Percentiles rank a stretch among this genome's conserved stretches.
phyloP scores from a whole-genome alignment of 1,140 invertebrate species.

The Agraylea sexmaculata region DNA sequence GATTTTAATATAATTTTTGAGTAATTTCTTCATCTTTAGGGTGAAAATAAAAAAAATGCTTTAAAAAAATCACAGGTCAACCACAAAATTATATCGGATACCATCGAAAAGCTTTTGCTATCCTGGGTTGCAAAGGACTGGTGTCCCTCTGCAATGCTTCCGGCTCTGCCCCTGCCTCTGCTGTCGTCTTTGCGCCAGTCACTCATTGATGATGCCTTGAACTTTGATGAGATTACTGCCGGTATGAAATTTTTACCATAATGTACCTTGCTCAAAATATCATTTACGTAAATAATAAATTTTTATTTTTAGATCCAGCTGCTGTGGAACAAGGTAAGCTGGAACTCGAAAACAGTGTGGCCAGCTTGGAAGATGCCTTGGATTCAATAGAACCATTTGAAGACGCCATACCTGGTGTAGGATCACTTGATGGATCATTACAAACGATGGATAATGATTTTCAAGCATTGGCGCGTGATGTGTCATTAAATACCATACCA shows the following conservation, averaged over 20 bases:
- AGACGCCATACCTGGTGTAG: constrained; percentile 1
- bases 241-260: constrained; percentile 10
- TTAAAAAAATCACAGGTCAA: constrained; percentile 29
- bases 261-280: background rate
- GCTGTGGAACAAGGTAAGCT: background rate
- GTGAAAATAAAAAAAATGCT: too few species aligned
- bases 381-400: constrained; percentile 16
- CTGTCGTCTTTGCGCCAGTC: too few species aligned
- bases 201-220: constrained; percentile 12
- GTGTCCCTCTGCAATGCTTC: constrained; percentile 5
- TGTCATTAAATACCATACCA: constrained; percentile 8
- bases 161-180: constrained; percentile 6
- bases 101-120: constrained; percentile 30
- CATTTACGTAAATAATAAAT: background rate
- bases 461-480: constrained; percentile 10
- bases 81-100: constrained; percentile 28
- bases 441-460: constrained; percentile 8
- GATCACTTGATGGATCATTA: constrained; percentile 7
- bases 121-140: constrained; percentile 15
- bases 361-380: constrained; percentile 17
- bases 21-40: too few species aligned
- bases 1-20: too few species aligned
- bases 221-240: constrained; percentile 16
- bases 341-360: background rate
- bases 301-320: background rate